Evolutionary conservation across 2,113 vertebrate species (phyloP).

Genomic region (Hyaena hyaena): DNA sequence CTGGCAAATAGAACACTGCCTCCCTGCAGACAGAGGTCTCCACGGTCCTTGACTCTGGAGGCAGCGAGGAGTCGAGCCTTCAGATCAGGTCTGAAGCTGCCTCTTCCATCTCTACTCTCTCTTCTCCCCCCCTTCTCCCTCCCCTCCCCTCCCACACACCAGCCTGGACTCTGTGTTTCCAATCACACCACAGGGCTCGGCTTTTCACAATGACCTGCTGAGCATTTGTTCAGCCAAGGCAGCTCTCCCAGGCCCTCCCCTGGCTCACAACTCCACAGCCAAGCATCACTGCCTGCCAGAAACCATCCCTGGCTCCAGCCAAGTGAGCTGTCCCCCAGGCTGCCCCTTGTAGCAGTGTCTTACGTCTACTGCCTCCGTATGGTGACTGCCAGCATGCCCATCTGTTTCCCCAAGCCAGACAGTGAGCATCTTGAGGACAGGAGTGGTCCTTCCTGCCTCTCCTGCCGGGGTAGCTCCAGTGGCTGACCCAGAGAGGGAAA

Average conservation of each 20-base stretch:
- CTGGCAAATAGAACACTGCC: background rate
- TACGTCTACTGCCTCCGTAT: background rate
- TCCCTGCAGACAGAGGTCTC: background rate
- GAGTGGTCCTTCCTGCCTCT: background rate
- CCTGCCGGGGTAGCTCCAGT: background rate
- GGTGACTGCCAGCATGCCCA: background rate
- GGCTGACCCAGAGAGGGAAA: background rate
- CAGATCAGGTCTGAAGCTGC: background rate
- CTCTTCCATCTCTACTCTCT: too few relatives aligned
- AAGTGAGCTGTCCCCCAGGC: background rate
- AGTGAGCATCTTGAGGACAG: background rate
- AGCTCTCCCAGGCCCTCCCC: background rate
- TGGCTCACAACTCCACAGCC: background rate
- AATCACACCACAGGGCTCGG: background rate
- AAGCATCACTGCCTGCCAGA: background rate
- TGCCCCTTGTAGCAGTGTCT: background rate
- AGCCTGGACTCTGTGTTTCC: background rate
- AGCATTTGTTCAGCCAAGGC: background rate
- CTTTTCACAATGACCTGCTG: background rate
- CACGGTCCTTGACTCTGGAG: background rate
- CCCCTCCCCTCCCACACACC: background rate
- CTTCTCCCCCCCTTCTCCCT: too few relatives aligned
- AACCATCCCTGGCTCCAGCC: background rate
- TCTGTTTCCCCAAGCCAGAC: background rate
- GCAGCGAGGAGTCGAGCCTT: background rate